phyloP scores from a whole-genome alignment of 2,113 vertebrate species.

The Neoarius graeffei region DNA sequence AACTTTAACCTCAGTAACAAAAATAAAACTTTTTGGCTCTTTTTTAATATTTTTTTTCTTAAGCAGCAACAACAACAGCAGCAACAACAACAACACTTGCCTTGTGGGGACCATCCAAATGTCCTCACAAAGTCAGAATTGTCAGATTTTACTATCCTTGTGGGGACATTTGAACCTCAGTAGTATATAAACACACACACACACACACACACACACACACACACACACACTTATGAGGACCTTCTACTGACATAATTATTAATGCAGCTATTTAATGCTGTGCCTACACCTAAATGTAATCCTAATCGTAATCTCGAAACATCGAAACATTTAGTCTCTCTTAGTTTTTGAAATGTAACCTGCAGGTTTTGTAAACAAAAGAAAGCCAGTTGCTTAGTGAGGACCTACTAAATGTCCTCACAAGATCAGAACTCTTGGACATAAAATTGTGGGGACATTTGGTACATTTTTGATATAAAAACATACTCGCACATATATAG shows the following conservation, averaged over 20 bases:
- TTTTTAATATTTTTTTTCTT: too few species aligned
- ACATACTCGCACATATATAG: background rate
- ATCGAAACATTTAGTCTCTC: too few species aligned
- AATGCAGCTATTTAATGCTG: background rate
- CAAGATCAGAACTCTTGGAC: background rate
- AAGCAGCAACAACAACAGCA: too few species aligned
- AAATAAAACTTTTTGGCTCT: too few species aligned
- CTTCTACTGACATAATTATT: background rate
- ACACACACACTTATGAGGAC: conserved; percentile 9
- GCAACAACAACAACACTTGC: too few species aligned
- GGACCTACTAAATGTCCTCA: background rate
- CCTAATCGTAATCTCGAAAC: background rate
- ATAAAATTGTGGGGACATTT: background rate
- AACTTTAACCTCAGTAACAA: too few species aligned
- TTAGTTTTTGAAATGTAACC: background rate
- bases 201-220: background rate
- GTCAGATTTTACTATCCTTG: too few species aligned
- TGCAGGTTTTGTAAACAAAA: background rate
- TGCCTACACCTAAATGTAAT: background rate
- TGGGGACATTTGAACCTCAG: too few species aligned
- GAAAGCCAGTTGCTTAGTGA: background rate
- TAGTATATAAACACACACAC: too few species aligned
- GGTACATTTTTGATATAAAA: background rate
- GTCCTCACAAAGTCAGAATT: too few species aligned
- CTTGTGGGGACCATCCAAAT: too few species aligned